Evolutionary conservation across 2,797 vertebrate species (phyloP).

Genomic region (Lacerta agilis): DNA sequence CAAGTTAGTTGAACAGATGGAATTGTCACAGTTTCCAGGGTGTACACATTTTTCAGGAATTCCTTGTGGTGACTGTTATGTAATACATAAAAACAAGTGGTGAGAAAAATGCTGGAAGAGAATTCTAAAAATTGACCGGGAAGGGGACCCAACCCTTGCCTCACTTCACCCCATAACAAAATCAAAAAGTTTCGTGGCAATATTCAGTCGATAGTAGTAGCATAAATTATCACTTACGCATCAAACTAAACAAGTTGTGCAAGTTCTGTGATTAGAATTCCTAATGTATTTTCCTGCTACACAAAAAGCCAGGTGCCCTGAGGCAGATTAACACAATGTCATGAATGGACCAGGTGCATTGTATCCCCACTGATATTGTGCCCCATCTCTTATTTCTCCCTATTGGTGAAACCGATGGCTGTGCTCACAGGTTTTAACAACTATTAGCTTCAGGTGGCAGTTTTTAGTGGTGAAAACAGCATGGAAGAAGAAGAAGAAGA

Average conservation of each 20-base stretch:
- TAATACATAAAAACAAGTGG: conserved; percentile 35
- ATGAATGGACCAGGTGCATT: too few species aligned
- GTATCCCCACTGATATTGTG: too few species aligned
- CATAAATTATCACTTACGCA: not conserved
- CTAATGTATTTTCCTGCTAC: too few species aligned
- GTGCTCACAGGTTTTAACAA: not conserved
- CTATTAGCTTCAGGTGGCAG: not conserved
- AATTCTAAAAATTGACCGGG: conserved; percentile 41
- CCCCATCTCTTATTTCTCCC: too few species aligned
- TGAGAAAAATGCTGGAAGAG: conserved; percentile 19
- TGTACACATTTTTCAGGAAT: conserved; percentile 27
- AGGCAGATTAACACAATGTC: too few species aligned
- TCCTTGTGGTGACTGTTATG: conserved; percentile 24
- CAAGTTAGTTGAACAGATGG: conserved; percentile 31
- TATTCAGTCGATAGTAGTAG: not conserved
- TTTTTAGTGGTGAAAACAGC: not conserved
- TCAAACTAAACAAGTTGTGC: too few species aligned
- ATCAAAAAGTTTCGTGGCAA: conserved; percentile 23
- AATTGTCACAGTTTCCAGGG: conserved; percentile 3
- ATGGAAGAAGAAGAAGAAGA: too few species aligned
- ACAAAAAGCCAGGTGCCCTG: too few species aligned
- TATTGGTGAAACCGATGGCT: too few species aligned
- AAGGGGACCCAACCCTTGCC: not conserved
- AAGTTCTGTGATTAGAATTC: too few species aligned
- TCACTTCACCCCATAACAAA: conserved; percentile 33